Evolutionary conservation across 1,140 invertebrate species (phyloP), one percentile per base, ranked within the genome.

Genomic region (Procambarus clarkii): DNA sequence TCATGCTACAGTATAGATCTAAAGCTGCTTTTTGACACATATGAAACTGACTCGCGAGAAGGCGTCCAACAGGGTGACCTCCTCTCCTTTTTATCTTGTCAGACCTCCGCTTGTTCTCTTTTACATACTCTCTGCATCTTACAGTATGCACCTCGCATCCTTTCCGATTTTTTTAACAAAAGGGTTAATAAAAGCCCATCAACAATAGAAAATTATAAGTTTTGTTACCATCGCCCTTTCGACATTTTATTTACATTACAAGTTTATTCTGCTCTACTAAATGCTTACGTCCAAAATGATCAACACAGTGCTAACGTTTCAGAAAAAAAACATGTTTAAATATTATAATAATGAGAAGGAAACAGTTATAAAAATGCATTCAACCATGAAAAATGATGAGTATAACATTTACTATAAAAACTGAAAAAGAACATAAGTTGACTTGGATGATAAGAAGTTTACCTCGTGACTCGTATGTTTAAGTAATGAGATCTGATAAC

Each of bases 171-270:
- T 34, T 34, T 34, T 34, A 34, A 34, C 34, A 34, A 21, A 18
- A 64, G 18, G 5, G 18, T 46, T 18, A 85, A 48, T 50, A 71
- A 85, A 85, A 13, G 21, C 83, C 1, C 15, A 1, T 48, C 74
- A 85, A 85, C 83, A 85, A 85, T 85, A 85, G 83, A 85, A 85
- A 85, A 85, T 85, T 85, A 85, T 85, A 85, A 85, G 83, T 85
- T 85, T 85, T 85, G 58, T 85, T 85, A 69, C 74, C 83, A 45
- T 85, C 69, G 74, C 21, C 83, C 69, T 85, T 85, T 85, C 64
- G 83, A 71, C 83, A 85, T 74, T 48, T 74, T 85, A 85, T 85
- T 85, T 85, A 85, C 83, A 85, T 85, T 60, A 85, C 64, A 81
- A 69, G 83, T 85, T 85, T 48, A 85, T 74, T 74, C 69, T 85